Base-by-base conservation (phyloP, 2,113 vertebrate species). In the Grantiella picta region DNA sequence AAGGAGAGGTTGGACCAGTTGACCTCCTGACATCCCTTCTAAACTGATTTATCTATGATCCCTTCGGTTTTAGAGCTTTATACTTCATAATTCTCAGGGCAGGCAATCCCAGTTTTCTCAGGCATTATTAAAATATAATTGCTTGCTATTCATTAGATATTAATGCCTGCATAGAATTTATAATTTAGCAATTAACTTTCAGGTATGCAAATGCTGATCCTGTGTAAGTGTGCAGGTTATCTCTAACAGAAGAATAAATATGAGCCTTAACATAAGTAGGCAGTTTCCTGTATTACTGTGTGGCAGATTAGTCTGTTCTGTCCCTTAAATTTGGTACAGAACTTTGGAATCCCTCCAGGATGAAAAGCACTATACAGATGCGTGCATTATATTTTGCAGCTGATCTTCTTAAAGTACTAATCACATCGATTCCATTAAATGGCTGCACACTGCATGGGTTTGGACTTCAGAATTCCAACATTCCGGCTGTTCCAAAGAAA, bases 101-200 rank as follows among this genome's bases (percentile, higher is more conserved):
- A 92, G 76, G 52, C 56, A 92, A 81, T 89, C 64, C 64, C 72
- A 71, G 36, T 92, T 91, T 95, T 95, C 86, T 90, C 69, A 59
- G 36, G 56, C 45, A 76, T 85, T 93, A 92, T 89, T 90, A 89
- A 64, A 93, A 86, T 35, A 86, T 77, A 88, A 96, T 93, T 89
- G 91, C 76, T 94, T 86, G 72, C 71, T 78, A 66, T 77, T 95
- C 80, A 93, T 95, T 69, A 86, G 90, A 42, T 88, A 84, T 60
- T 75, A 78, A 88, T 25, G 69, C 54, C 85, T 84, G 82, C 70
- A 83, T 1, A 90, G 75, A 96, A 90, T 93, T 89, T 78, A 54
- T 92, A 92, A 94, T 90, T 93, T 84, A 52, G 94, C 76, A 83
- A 93, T 92, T 95, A 95, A 83, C 77, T 77, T 87, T 47, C 70